phyloP scores from a whole-genome alignment of 1,140 invertebrate species.

The Neuroterus valhalla region DNA sequence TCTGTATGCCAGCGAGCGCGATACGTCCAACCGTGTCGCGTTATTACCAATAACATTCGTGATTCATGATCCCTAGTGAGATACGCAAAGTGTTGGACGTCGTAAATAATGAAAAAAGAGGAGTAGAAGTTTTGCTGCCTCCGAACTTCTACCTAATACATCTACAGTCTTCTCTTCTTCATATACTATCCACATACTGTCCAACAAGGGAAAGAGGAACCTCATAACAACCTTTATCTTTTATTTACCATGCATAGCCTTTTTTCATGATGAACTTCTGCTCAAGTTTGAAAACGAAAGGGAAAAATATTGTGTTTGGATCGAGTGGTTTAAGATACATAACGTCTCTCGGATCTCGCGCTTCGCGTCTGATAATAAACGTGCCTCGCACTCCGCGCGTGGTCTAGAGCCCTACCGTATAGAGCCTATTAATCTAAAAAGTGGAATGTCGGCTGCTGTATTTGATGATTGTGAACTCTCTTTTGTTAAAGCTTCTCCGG shows the following conservation, averaged over 20 bases:
- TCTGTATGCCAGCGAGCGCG: constrained; percentile 16
- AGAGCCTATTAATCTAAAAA: too few species aligned
- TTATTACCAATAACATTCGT: constrained; percentile 30
- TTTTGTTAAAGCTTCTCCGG: too few species aligned
- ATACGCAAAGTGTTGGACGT: constrained; percentile 20
- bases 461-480: too few species aligned
- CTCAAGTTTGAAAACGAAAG: neutral
- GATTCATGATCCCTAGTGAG: constrained; percentile 16
- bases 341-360: too few species aligned
- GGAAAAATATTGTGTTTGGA: too few species aligned
- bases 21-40: constrained; percentile 14
- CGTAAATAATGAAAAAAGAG: constrained; percentile 30
- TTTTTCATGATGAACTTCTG: neutral
- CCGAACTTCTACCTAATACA: neutral
- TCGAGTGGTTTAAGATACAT: too few species aligned
- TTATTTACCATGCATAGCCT: neutral
- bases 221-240: neutral
- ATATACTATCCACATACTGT: neutral
- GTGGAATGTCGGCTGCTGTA: too few species aligned
- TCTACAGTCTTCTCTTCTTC: neutral
- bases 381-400: too few species aligned
- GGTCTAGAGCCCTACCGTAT: too few species aligned
- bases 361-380: too few species aligned
- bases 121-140: neutral
- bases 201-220: neutral